Evolutionary conservation across 2,888 invertebrate genomes (phyloP), one percentile per base, ranked within the genome.

Genomic region (Spatulosminthurus flaviceps): DNA sequence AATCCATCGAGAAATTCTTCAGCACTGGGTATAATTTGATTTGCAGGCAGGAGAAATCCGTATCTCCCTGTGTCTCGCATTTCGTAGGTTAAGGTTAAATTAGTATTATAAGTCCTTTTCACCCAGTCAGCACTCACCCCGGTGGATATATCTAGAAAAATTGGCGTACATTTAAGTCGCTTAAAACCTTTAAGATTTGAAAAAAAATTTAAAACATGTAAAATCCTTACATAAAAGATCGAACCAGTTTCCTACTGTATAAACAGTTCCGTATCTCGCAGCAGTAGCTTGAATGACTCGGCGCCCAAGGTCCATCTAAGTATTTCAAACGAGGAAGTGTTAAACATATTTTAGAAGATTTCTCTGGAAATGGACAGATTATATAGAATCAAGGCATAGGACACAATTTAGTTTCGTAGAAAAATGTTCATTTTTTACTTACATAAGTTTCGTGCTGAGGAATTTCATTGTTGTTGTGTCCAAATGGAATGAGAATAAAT

Each of bases 401-500:
- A n/a, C n/a, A n/a, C n/a, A n/a, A n/a, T n/a, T n/a, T n/a, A n/a
- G n/a, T n/a, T n/a, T n/a, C n/a, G n/a, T n/a, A n/a, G n/a, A n/a
- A n/a, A n/a, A n/a, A n/a, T n/a, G n/a, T n/a, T n/a, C n/a, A n/a
- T n/a, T n/a, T n/a, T n/a, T n/a, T 34, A 34, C 70, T 34, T 72
- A 80, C 77, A 24, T 69, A 72, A 26, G 21, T n/a, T 7, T 69
- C 77, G 67, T 83, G 78, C 70, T 83, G 80, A 0, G 82, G 82
- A 34, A 83, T 80, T 7, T 66, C 34, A 9, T 28, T 77, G n/a
- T 80, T 75, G 22, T 66, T 70, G 11, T 94, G 94, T 24, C 95
- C 95, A 94, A 95, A 95, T 13, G 95, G 95, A 87, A 94, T 93
- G 5, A 95, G 89, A 74, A 95, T 91, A 86, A 93, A 94, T 86